Base-by-base conservation (phyloP, 2,113 vertebrate species). In the Campylomormyrus tamandua region DNA sequence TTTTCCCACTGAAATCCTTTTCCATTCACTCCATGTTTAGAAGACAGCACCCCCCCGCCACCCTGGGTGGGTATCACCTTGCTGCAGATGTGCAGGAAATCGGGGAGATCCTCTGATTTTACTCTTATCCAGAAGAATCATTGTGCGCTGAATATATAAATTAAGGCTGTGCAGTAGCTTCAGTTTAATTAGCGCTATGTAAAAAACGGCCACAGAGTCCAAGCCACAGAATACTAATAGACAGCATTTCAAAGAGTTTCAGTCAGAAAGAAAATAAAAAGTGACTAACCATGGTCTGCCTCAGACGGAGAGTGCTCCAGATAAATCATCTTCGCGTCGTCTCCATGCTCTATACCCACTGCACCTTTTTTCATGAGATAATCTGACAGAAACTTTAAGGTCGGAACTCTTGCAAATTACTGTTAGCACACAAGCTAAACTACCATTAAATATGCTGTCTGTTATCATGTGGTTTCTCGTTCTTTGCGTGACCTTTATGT, bases 241-340 rank as follows among this genome's bases (percentile, higher is more conserved):
- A 9, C 35, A 90, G 88, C 35, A 87, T 90, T 91, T 91, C 35
- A 70, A 91, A 58, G 53, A 58, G 35, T 13, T 84, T 89, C 35
- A 90, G 84, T 90, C 66, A 66, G n/a, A 90, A 62, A 48, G 83
- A 89, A 91, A 90, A 91, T 91, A 85, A 91, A 85, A 91, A 89
- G 56, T 90, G 91, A 91, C 90, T 90, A 15, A 5, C 53, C 77
- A 19, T 53, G 90, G 46, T 87, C 31, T 24, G 88, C 86, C 84
- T 90, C 86, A 89, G 45, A 91, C 88, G 84, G 80, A 90, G 77
- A 66, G 62, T 53, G 88, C 85, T 91, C 84, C 77, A 80, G 90
- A 88, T 89, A n/a, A 91, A 87, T 92, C 84, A 89, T 84, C 86
- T 58, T 80, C 50, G 42, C 83, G 74, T 91, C 70, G 39, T 83